Base-by-base conservation (phyloP, 2,888 invertebrate species). In the Diaphora mendica region DNA sequence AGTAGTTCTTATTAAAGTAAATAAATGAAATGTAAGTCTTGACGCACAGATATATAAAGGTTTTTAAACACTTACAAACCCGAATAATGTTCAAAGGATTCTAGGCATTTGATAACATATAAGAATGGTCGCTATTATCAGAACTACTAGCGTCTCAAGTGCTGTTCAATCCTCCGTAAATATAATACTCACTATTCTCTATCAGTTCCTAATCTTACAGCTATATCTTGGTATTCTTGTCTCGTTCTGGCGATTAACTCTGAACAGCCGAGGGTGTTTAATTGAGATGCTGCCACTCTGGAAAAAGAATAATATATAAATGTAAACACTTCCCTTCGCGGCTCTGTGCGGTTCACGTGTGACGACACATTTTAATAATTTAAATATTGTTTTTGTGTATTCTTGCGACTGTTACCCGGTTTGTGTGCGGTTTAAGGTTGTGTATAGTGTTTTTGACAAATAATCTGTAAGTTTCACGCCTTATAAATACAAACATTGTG, bases 201-300 rank as follows among this genome's bases (percentile, higher is more conserved):
- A 92, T 99, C 99, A 8, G 97, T 99, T 89, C 99, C 99, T 86
- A 99, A 96, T 91, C 98, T 97, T 87, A 99, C 97, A 84, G 99
- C 99, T 90, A 99, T 99, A 82, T 98, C 98, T 94, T 99, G 98
- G 93, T 99, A 99, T 90, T 99, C 99, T 87, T 98, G 98, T 76
- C 98, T 96, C 59, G 97, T 98, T 82, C 97, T 97, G 26, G 99
- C 99, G 78, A 99, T 98, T 83, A 99, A 96, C 90, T 99, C 99
- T 0, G 99, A 98, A 90, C 98, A 98, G 13, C 99, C 99, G 51
- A 99, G 96, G 8, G 99, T 98, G 77, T 98, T 98, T 77, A 99
- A 96, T 93, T 99, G 99, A 76, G 99, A 99, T 15, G 99, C 99
- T 48, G 99, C 99, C 78, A 99, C 99, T 87, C 99, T 97, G 91